Evolutionary conservation across 2,797 vertebrate species (phyloP).

Genomic region (Liparis tanakae): DNA sequence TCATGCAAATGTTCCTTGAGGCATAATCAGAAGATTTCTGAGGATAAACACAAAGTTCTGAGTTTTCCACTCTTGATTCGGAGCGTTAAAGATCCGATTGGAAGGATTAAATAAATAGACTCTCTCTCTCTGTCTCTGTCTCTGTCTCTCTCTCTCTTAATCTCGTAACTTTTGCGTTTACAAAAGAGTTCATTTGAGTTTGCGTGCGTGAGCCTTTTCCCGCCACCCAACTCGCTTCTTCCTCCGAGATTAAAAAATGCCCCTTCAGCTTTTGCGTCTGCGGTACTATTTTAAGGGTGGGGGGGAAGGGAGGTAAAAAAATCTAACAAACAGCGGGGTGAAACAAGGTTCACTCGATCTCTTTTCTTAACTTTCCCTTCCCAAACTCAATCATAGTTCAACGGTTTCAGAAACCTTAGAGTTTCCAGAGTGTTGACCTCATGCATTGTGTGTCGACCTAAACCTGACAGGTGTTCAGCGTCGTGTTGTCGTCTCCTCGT

Average conservation of each 20-base stretch:
- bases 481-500: too few species aligned
- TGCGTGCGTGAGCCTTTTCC: not conserved
- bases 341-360: not conserved
- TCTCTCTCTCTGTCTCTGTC: too few species aligned
- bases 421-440: not conserved
- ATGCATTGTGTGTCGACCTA: not conserved
- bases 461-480: not conserved
- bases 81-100: not conserved
- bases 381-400: slow-evolving; percentile 1
- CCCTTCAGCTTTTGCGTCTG: slow-evolving; percentile 19
- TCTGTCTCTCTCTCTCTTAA: not conserved
- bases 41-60: not conserved
- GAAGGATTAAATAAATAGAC: not conserved
- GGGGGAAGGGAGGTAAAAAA: not conserved
- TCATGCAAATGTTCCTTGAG: slow-evolving; percentile 4
- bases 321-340: not conserved
- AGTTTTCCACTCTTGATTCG: not conserved
- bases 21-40: not conserved
- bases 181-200: not conserved
- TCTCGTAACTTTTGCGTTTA: not conserved
- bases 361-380: not conserved
- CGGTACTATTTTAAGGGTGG: slow-evolving; percentile 1
- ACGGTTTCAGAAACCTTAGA: not conserved
- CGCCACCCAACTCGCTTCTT: slow-evolving; percentile 1
- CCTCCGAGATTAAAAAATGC: slow-evolving; percentile 11